Conservation (phyloP, 2,113 vertebrate genomes). For the Chloropsis hardwickii region DNA sequence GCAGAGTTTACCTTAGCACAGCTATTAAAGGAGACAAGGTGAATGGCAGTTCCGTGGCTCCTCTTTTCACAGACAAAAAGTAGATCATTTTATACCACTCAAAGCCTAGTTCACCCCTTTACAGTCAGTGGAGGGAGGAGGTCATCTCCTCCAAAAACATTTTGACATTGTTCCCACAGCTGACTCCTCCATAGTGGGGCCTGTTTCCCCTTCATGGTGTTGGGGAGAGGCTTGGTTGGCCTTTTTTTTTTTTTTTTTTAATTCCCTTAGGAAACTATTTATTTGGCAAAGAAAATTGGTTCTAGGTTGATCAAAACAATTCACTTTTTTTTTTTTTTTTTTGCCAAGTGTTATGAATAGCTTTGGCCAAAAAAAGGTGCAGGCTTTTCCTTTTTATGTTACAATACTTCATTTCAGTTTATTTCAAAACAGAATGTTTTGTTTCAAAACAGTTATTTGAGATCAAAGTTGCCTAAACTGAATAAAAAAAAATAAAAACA, state of each 20-base stretch:
- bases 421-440: constrained; percentile 52
- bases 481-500: constrained; percentile 35
- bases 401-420: background rate
- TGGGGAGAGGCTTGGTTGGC: background rate
- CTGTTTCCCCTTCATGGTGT: background rate
- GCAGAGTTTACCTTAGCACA: background rate
- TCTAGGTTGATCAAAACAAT: constrained; percentile 2
- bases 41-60: background rate
- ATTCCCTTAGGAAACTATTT: background rate
- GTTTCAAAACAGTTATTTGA: constrained; percentile 40
- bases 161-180: background rate
- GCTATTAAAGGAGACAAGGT: background rate
- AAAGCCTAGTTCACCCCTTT: background rate
- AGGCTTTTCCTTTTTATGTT: constrained; percentile 21
- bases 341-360: background rate
- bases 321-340: background rate
- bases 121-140: background rate
- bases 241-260: background rate
- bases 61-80: background rate
- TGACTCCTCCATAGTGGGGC: background rate
- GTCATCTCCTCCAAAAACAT: background rate
- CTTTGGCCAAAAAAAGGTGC: background rate
- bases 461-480: constrained; percentile 40
- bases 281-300: background rate
- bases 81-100: background rate